A percentile compares a stretch with the other conserved stretches of the same genome.
Evolutionary conservation across 2,797 vertebrate species (phyloP).

Genomic region (Trachops cirrhosus): DNA sequence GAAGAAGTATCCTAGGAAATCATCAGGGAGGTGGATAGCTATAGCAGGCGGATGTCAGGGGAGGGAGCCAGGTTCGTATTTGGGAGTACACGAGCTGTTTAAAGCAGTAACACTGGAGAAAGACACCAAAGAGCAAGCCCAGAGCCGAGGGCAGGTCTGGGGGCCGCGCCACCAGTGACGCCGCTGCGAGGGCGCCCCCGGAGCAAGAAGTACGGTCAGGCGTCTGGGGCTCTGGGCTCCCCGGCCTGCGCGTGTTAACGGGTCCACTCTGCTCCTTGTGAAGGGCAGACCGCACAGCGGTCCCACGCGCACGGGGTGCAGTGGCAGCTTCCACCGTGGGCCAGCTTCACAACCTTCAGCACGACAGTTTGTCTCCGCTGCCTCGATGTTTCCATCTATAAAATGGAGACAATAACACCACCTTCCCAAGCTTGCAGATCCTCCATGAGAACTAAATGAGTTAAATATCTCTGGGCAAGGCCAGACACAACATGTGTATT

Average conservation of each 20-base stretch:
- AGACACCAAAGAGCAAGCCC: neutral
- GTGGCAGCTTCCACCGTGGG: neutral
- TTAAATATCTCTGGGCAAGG: neutral
- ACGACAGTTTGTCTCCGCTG: neutral
- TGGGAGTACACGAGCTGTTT: neutral
- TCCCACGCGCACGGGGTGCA: neutral
- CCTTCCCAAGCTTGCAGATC: neutral
- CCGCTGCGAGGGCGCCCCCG: neutral
- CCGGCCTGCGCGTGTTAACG: neutral
- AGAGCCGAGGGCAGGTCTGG: neutral
- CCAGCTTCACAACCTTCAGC: neutral
- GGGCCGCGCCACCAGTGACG: fast-evolving
- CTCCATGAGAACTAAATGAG: neutral
- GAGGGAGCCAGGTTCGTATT: fast-evolving
- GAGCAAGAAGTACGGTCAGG: fast-evolving
- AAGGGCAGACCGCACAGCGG: fast-evolving
- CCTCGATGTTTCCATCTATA: too few species aligned
- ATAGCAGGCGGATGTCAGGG: neutral
- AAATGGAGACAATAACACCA: fast-evolving
- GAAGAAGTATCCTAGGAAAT: neutral
- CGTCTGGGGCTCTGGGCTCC: neutral
- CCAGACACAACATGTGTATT: neutral
- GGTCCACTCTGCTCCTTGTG: neutral
- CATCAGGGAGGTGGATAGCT: fast-evolving
- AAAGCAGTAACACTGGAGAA: neutral